Base-by-base conservation (phyloP, 2,113 vertebrate genomes). In the Neolamprologus modestus region DNA sequence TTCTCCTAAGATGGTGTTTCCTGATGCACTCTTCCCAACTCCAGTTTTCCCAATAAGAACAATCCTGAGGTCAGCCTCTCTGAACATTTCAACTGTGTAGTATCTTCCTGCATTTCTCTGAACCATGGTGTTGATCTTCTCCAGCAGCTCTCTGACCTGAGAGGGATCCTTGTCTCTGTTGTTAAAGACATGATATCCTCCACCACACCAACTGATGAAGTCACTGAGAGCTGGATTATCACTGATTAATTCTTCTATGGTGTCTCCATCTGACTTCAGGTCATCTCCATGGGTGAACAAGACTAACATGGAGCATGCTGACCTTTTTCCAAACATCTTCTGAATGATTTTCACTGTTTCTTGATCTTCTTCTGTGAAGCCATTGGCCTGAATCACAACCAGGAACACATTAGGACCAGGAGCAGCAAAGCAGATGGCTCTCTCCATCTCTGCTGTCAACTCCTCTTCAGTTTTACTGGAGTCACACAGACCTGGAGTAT, bases 41-140 rank as follows among this genome's bases (percentile, higher is more conserved):
- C 21, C 4, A 4, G 21, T 55, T 55, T 24, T 55, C 6, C 53
- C n/a, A 24, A 55, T 0, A 55, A 55, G 10, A 55, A 55, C 53
- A 55, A 24, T 24, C 6, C n/a, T 0, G 0, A 54, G n/a, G 1
- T 54, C 0, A 7, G 0, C 0, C 0, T 24, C 53, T 54, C 10
- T 0, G n/a, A 54, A 54, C n/a, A 54, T 24, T 7, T 12, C 6
- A 4, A 3, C 0, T 0, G 53, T 12, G 53, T 0, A 54, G n/a
- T 0, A 53, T 21, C 1, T 2, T 53, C 5, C n/a, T 11, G 0
- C 21, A 57, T 57, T 57, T 57, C 4, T 26, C 0, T 8, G 2
- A 57, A 8, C 1, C 54, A 57, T 57, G 1, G 0, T 57, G 24
- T 57, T 57, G 1, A 8, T 3, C 3, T 26, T 57, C 12, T 26